Conservation (phyloP, 2,797 vertebrate genomes). For the Hydrophis major region DNA sequence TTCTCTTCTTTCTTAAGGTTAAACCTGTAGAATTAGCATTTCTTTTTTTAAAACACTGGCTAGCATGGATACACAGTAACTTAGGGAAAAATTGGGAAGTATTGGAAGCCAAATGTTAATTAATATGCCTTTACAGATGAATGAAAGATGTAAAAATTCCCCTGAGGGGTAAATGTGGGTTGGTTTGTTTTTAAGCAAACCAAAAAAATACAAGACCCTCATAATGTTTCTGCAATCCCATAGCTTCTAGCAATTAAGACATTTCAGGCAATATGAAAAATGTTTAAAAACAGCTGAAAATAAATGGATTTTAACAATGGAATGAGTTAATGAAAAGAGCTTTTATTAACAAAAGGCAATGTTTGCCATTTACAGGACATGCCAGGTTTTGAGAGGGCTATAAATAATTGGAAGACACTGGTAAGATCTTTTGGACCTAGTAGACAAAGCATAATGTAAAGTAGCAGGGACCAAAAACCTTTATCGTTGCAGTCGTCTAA, state of each 20-base stretch:
- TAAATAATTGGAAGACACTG: not conserved
- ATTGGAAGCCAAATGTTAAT: not conserved
- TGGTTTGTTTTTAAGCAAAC: not conserved
- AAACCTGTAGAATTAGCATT: not conserved
- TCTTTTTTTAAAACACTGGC: not conserved
- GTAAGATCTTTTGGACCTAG: not conserved
- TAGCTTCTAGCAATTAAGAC: not conserved
- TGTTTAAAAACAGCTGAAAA: constrained; percentile 22
- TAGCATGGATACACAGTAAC: not conserved
- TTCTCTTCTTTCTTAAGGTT: not conserved
- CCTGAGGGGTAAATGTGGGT: not conserved
- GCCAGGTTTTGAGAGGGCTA: not conserved
- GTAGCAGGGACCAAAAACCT: not conserved
- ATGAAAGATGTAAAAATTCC: not conserved
- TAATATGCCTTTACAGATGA: not conserved
- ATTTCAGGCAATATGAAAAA: not conserved
- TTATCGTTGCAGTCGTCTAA: not conserved
- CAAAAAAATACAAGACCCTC: not conserved
- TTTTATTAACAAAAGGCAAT: accelerated
- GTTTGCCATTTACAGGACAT: not conserved
- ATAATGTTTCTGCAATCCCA: not conserved
- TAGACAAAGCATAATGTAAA: not conserved
- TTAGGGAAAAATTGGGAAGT: no score
- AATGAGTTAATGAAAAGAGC: constrained; percentile 30
- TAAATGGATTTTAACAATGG: constrained; percentile 49